A percentile compares a stretch with the other conserved stretches of the same genome.
These are phyloP conservation scores for Heliconius charithonia DNA, from an alignment of 2,888 invertebrate species.

Conservation along the genomic window DNA sequence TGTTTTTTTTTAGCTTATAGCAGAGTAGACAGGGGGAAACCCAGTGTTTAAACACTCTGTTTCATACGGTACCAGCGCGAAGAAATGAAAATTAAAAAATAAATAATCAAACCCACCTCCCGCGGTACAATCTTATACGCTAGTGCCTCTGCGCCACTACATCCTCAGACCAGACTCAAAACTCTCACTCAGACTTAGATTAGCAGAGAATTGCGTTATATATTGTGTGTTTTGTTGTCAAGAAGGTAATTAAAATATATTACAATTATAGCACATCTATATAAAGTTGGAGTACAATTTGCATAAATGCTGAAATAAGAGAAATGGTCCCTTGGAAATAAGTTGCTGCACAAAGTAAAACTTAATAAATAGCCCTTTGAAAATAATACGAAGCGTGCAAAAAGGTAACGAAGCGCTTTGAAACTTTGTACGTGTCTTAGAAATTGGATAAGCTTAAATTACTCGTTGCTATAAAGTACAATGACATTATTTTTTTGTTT, in stretches of 20 bases:
- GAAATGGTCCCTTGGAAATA: constrained; percentile 13
- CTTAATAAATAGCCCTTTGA: constrained; percentile 37
- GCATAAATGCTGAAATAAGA: not conserved
- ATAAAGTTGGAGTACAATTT: not conserved
- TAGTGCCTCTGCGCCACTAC: too few species aligned
- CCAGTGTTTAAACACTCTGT: too few species aligned
- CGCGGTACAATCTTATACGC: too few species aligned
- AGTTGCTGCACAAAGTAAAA: constrained; percentile 30
- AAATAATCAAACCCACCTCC: too few species aligned
- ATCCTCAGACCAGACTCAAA: too few species aligned
- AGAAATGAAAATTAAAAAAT: too few species aligned
- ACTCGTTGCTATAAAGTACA: constrained; percentile 36
- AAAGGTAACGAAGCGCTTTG: constrained; percentile 41
- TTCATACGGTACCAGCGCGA: too few species aligned
- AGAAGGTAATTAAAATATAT: not conserved
- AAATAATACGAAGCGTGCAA: constrained; percentile 22
- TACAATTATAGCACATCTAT: not conserved
- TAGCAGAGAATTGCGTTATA: too few species aligned
- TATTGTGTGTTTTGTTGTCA: too few species aligned
- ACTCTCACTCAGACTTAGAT: too few species aligned
- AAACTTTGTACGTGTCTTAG: constrained; percentile 47
- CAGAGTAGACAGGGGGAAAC: too few species aligned
- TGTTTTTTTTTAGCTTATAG: too few species aligned
- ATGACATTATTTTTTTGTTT: not conserved
- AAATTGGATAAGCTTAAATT: constrained; percentile 51